A percentile compares a stretch with the other conserved stretches of the same genome.
phyloP scores from a whole-genome alignment of 2,797 vertebrate species.

The Galagoides demidoff region DNA sequence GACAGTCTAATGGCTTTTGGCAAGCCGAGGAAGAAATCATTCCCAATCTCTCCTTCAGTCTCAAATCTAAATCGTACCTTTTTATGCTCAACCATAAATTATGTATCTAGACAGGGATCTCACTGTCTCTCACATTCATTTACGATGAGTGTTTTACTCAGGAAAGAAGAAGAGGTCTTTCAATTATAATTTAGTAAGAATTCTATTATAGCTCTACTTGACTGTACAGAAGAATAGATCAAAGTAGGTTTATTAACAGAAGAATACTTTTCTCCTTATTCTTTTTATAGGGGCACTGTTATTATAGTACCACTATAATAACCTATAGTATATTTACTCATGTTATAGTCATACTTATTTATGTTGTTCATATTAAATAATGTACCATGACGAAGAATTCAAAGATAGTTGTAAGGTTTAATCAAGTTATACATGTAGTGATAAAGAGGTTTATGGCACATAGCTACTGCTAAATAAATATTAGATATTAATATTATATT shows the following conservation, averaged over 20 bases:
- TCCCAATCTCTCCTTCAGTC: constrained; percentile 32
- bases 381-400: neutral
- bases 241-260: constrained; percentile 38
- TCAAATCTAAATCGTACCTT: constrained; percentile 51
- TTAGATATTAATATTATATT: neutral
- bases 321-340: too few relatives aligned
- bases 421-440: neutral
- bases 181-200: constrained; percentile 44
- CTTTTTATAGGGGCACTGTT: neutral
- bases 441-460: neutral
- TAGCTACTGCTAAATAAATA: neutral
- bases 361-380: too few relatives aligned
- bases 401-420: neutral
- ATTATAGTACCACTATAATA: too few relatives aligned
- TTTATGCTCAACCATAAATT: constrained; percentile 47
- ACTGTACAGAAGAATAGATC: constrained; percentile 40
- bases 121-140: constrained; percentile 50
- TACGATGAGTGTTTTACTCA: constrained; percentile 54
- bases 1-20: constrained; percentile 44
- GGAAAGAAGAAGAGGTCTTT: neutral
- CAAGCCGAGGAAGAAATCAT: constrained; percentile 51
- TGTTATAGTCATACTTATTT: too few relatives aligned
- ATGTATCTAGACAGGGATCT: constrained; percentile 52
- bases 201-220: constrained; percentile 44
- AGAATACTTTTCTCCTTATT: neutral